These are phyloP conservation scores for Anticlea derivata DNA, from an alignment of 2,888 invertebrate species.

Conservation along the genomic window DNA sequence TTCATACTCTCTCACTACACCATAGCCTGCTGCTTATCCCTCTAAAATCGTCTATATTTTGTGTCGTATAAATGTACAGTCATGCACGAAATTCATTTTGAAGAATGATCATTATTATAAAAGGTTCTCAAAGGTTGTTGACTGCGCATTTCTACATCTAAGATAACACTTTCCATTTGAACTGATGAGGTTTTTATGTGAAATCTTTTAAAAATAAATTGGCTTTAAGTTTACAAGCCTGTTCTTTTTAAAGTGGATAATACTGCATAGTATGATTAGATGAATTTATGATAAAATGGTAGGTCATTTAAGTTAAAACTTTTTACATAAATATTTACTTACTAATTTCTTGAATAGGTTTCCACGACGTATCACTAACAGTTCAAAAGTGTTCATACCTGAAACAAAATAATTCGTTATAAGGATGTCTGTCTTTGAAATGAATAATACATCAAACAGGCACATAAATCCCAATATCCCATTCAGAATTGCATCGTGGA, in stretches of 20 bases:
- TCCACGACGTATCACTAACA: too few species aligned
- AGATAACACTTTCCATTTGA: slow-evolving; percentile 18
- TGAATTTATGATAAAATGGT: too few species aligned
- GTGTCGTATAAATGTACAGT: slow-evolving; percentile 9
- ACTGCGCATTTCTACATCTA: slow-evolving; percentile 1
- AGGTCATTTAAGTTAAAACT: too few species aligned
- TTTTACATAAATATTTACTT: too few species aligned
- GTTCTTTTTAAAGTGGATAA: not conserved
- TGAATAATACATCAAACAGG: too few species aligned
- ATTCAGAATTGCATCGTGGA: too few species aligned
- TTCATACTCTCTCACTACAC: not conserved
- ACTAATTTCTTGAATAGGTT: too few species aligned
- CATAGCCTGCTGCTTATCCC: not conserved
- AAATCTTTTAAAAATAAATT: slow-evolving; percentile 13
- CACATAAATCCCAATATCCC: too few species aligned
- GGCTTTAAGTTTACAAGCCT: not conserved
- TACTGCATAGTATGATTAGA: too few species aligned
- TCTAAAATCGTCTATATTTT: not conserved
- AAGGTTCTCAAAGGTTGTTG: slow-evolving; percentile 7
- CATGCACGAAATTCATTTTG: slow-evolving; percentile 14
- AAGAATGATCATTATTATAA: slow-evolving; percentile 10
- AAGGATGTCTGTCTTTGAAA: too few species aligned
- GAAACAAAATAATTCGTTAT: too few species aligned
- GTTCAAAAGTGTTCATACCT: too few species aligned
- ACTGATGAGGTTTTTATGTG: slow-evolving; percentile 20